A percentile compares a stretch with the other conserved stretches of the same genome.
These are phyloP conservation scores for Ceratitis capitata DNA, from an alignment of 1,140 invertebrate genomes.

Conservation along the genomic window DNA sequence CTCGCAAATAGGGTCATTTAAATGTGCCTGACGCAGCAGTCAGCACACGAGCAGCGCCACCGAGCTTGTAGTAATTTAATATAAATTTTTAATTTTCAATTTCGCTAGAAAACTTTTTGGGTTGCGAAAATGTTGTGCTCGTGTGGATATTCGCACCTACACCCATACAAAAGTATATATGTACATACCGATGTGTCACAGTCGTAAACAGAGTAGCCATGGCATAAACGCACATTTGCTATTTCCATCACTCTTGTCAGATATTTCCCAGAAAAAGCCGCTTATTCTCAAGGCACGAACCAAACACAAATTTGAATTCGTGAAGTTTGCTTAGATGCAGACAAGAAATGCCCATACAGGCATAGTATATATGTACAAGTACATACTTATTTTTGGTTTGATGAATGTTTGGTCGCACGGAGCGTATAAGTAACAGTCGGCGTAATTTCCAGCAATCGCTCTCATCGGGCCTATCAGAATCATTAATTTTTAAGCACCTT, in stretches of 20 bases:
- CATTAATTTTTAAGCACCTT: not conserved
- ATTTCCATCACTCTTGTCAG: not conserved
- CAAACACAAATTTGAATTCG: too few relatives aligned
- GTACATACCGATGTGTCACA: not conserved
- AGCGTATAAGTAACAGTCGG: not conserved
- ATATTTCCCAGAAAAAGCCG: not conserved
- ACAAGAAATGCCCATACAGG: too few relatives aligned
- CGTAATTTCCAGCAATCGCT: not conserved
- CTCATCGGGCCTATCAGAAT: not conserved
- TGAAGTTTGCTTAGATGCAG: too few relatives aligned
- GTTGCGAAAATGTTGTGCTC: not conserved
- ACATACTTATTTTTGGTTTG: too few relatives aligned
- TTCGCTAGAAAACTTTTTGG: not conserved
- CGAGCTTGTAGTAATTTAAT: not conserved
- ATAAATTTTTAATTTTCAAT: slow-evolving; percentile 33
- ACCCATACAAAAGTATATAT: not conserved
- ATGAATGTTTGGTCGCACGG: not conserved
- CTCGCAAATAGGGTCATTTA: not conserved
- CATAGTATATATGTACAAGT: not conserved
- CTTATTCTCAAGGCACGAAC: not conserved
- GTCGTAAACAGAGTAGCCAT: not conserved
- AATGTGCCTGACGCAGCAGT: not conserved
- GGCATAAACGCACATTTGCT: not conserved
- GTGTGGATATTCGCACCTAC: not conserved
- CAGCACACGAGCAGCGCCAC: too few relatives aligned